Evolutionary conservation across 2,113 vertebrate species (phyloP), one percentile per base, ranked within the genome.

Genomic region (Corythoichthys intestinalis): DNA sequence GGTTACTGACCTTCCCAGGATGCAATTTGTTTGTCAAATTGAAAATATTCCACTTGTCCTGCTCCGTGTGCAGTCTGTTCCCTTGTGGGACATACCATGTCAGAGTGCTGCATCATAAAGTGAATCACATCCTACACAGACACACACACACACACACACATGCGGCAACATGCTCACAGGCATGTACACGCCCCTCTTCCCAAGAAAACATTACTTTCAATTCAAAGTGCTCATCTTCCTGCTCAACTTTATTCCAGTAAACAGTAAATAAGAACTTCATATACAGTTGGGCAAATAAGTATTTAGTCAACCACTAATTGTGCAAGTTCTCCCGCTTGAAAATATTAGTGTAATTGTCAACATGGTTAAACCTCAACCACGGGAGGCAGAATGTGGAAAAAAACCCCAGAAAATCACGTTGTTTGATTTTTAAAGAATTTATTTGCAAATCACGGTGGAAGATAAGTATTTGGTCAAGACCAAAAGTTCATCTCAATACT

Each of bases 101-200:
- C 2, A 50, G 41, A 8, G 78, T 68, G 37, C 54, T 54, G 15
- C 48, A 72, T 64, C 41, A 74, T 76, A 66, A 72, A 75, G 28
- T 58, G 69, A 68, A 74, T 68, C 10, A 38, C 12, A 56, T 81
- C 66, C 72, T 73, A 66, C 11, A 38, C 58, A 20, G 65, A 66
- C 88, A 90, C 66, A 86, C 75, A 83, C 88, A 90, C 66, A 86
- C 75, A 83, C 88, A 12, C 9, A 56, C 3, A 13, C 53, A 34
- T 58, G 56, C 56, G 2, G 46, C 64, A 54, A 44, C 59, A 68
- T 54, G 62, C 28, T 3, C 39, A 74, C 79, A 77, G 68, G 73
- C 57, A 74, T 85, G 78, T 78, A 0, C 34, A 54, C 59, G 56
- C 60, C 14, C 44, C 15, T 37, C 9, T 15, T 63, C 15, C 17